These are phyloP conservation scores for Crypturellus tataupa DNA, from an alignment of 2,797 vertebrate genomes.

Conservation along the genomic window DNA sequence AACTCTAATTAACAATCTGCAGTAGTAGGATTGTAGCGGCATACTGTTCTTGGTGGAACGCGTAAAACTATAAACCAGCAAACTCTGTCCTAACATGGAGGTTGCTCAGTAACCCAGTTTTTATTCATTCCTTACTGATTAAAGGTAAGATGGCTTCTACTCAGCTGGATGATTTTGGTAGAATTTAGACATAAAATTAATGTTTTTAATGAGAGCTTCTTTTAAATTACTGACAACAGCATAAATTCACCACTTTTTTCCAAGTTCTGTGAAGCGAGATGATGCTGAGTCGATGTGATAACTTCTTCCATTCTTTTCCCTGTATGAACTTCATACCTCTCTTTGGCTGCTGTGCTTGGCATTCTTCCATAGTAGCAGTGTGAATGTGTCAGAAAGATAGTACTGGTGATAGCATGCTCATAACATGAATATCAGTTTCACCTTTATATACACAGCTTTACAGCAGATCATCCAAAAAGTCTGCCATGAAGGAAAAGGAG, in stretches of 20 bases:
- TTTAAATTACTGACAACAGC: background rate
- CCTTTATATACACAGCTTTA: background rate
- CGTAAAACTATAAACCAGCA: background rate
- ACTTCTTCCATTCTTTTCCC: background rate
- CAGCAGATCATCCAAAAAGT: background rate
- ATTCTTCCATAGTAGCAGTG: background rate
- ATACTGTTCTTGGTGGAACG: background rate
- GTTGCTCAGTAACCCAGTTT: background rate
- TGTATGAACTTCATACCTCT: background rate
- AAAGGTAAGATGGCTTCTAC: background rate
- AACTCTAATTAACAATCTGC: slow-evolving; percentile 9
- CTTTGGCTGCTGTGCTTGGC: background rate
- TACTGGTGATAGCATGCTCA: background rate
- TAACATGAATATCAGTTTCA: background rate
- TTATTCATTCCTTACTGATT: background rate
- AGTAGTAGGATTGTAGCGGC: background rate
- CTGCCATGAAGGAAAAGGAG: background rate
- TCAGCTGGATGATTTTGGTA: background rate
- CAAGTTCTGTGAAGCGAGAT: background rate
- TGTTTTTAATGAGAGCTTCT: background rate
- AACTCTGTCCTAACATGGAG: background rate
- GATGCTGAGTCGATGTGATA: background rate
- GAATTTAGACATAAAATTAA: background rate
- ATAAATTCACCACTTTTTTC: background rate
- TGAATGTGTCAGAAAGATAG: background rate